Base-by-base conservation (phyloP, 2,113 vertebrate genomes). In the Stegostoma tigrinum region DNA sequence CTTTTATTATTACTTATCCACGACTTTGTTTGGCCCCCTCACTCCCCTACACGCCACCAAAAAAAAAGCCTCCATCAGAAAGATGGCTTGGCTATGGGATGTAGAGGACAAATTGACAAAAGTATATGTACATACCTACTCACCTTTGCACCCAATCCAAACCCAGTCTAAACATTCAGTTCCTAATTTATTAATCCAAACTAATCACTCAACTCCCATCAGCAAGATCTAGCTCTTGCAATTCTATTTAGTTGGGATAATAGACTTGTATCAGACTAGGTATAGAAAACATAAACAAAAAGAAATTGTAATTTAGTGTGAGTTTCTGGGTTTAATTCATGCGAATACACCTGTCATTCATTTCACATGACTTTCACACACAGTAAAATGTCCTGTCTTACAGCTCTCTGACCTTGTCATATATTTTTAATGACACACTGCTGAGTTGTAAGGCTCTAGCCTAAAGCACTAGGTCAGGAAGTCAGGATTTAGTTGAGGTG, bases 311-410 rank as follows among this genome's bases (percentile, higher is more conserved):
- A 93, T 66, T 91, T 91, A 91, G 55, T 6, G n/a, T 66, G 34
- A 19, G 23, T 45, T 68, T 70, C 38, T 95, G 91, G 38, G 19
- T 27, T 68, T 94, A 23, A 27, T 70, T 95, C 68, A 27, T 19
- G 42, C 45, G 34, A 95, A 95, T 48, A 68, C 94, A 75, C 94
- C 94, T 95, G 94, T 30, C 68, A 72, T 95, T 95, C 68, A 72
- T 72, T 95, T 95, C 68, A 72, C 45, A 23, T 75, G 23, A 45
- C 94, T 95, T 95, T 95, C 94, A 95, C 94, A 95, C 42, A 75
- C 94, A 95, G 94, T 95, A 95, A 95, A 95, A 95, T 48, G 68
- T 52, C 67, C 67, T 52, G 94, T 24, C 42, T 48, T 72, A 23
- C 72, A 14, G 68, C 94, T 95, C 72, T 52, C 48, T 72, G 42